phyloP scores from a whole-genome alignment of 2,797 vertebrate genomes.

The Halcyon badia region DNA sequence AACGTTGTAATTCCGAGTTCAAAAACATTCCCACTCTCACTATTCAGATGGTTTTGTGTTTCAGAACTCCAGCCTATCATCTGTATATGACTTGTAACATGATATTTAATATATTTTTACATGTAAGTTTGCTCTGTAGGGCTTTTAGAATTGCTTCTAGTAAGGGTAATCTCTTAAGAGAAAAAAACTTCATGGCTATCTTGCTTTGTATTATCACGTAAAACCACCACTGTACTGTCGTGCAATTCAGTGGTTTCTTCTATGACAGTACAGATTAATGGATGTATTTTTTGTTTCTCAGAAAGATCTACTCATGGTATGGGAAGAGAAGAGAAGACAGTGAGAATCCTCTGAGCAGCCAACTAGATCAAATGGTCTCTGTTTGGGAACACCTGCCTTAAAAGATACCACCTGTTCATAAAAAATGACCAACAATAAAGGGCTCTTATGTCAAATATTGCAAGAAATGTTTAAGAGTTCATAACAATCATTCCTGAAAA shows the following conservation, averaged over 20 bases:
- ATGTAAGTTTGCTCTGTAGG: not conserved
- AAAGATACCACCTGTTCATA: constrained; percentile 28
- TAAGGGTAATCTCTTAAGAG: not conserved
- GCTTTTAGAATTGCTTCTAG: constrained; percentile 17
- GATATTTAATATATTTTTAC: constrained; percentile 34
- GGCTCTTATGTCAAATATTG: not conserved
- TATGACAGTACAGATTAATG: not conserved
- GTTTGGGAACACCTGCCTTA: constrained; percentile 28
- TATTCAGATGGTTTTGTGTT: constrained; percentile 7
- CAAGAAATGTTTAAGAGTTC: not conserved
- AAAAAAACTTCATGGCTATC: not conserved
- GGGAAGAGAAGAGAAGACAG: not conserved
- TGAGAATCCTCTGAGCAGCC: constrained; percentile 18
- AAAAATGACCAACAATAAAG: constrained; percentile 6
- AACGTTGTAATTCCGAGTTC: not conserved
- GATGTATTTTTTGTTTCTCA: constrained; percentile 26
- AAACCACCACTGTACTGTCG: not conserved
- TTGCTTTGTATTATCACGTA: constrained; percentile 7
- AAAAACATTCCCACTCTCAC: not conserved
- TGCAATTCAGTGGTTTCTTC: constrained; percentile 30
- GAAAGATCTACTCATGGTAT: not conserved
- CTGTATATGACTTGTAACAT: not conserved
- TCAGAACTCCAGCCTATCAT: constrained; percentile 19
- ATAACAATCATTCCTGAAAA: not conserved
- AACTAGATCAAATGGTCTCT: constrained; percentile 10